A percentile compares a stretch with the other conserved stretches of the same genome.
phyloP scores from a whole-genome alignment of 2,888 invertebrate genomes.

The Dicranocentrus wangi region DNA sequence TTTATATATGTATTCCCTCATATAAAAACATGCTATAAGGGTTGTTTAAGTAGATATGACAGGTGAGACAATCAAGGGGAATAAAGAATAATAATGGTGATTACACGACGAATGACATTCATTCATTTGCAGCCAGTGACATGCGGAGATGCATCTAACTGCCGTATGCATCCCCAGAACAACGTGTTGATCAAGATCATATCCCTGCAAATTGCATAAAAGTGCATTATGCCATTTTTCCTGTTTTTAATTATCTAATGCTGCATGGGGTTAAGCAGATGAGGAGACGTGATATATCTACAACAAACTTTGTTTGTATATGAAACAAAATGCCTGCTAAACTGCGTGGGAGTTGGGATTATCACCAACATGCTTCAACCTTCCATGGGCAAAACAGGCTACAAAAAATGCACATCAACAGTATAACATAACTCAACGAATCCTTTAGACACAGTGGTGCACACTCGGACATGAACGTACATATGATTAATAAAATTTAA shows the following conservation, averaged over 20 bases:
- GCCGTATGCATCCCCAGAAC: neutral
- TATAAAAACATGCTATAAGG: too few species aligned
- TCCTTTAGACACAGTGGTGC: neutral
- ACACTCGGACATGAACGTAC: too few species aligned
- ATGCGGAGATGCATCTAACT: neutral
- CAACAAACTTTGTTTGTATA: too few species aligned
- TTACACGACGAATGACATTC: neutral
- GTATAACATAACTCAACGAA: neutral
- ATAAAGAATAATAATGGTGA: slow-evolving; percentile 3
- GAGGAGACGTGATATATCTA: too few species aligned
- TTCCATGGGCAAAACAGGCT: neutral
- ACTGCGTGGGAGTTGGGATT: slow-evolving; percentile 1
- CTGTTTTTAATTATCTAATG: too few species aligned
- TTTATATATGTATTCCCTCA: too few species aligned
- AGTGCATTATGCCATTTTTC: too few species aligned
- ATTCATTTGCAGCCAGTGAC: neutral
- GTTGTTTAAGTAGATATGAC: too few species aligned
- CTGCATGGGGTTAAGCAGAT: too few species aligned
- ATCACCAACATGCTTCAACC: slow-evolving; percentile 11
- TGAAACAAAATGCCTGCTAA: neutral
- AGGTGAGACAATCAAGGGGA: slow-evolving; percentile 19
- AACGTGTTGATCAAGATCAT: slow-evolving; percentile 8
- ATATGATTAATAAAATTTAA: too few species aligned
- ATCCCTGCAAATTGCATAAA: too few species aligned
- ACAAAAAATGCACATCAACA: neutral